Evolutionary conservation across 2,113 vertebrate genomes (phyloP).

Genomic region (Istiophorus platypterus): DNA sequence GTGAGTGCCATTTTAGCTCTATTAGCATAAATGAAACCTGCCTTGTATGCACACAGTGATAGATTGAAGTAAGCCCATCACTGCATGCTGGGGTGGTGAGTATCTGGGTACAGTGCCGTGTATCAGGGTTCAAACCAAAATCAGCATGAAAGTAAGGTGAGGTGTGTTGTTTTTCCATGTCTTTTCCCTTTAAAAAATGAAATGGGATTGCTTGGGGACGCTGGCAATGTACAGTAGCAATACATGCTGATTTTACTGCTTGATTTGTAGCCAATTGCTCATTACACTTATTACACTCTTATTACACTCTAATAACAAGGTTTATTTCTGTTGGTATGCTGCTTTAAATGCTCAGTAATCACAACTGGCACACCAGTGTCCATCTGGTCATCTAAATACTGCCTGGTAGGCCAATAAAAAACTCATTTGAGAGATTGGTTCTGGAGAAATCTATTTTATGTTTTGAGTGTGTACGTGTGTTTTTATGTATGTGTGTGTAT

Average conservation of each 20-base stretch:
- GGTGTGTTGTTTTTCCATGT: neutral
- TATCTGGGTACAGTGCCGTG: too few relatives aligned
- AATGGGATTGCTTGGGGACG: neutral
- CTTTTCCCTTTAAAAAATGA: neutral
- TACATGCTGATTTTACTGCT: neutral
- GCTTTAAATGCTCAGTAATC: constrained; percentile 2
- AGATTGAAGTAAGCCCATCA: constrained; percentile 21
- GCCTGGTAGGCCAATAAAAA: neutral
- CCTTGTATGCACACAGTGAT: constrained; percentile 5
- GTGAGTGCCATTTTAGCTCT: constrained; percentile 14
- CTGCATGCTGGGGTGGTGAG: too few relatives aligned
- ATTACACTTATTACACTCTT: neutral
- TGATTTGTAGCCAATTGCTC: neutral
- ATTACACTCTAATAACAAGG: neutral
- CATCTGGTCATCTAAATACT: neutral
- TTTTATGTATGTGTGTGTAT: too few relatives aligned
- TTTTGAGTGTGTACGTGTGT: neutral
- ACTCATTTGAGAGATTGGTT: neutral
- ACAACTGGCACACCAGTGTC: neutral
- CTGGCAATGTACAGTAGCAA: neutral
- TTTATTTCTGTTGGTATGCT: neutral
- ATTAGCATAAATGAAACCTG: constrained; percentile 34
- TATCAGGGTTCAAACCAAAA: neutral
- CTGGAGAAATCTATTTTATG: neutral
- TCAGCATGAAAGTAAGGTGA: too few relatives aligned